Evolutionary conservation across 2,113 vertebrate species (phyloP).

Genomic region (Anolis sagrei): DNA sequence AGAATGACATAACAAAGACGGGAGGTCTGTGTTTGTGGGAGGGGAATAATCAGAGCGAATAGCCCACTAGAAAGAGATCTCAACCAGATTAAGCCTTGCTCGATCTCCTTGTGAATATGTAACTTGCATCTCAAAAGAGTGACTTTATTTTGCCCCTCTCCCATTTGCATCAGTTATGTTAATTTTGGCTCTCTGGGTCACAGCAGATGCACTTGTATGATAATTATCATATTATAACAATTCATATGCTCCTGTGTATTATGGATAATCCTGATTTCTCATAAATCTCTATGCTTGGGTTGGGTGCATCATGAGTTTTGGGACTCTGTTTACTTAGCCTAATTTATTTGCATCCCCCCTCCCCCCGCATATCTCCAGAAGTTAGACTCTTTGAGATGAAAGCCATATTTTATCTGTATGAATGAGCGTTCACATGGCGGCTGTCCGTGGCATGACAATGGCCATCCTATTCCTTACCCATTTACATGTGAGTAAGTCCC

Average conservation of each 20-base stretch:
- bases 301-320: too few species aligned
- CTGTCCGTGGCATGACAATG: not conserved
- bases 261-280: not conserved
- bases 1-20: constrained; percentile 90
- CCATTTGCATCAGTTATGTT: constrained; percentile 84
- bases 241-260: not conserved
- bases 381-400: not conserved
- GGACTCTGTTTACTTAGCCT: not conserved
- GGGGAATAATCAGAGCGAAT: constrained; percentile 66
- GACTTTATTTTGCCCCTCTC: constrained; percentile 77
- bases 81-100: constrained; percentile 72
- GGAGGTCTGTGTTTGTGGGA: constrained; percentile 46
- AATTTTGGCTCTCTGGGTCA: constrained; percentile 61
- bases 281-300: not conserved
- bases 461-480: not conserved
- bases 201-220: constrained; percentile 36
- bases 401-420: not conserved
- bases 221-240: constrained; percentile 57
- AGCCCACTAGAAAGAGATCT: constrained; percentile 76
- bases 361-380: not conserved
- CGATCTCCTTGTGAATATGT: constrained; percentile 69
- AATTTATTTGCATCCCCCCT: not conserved
- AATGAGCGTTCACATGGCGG: not conserved
- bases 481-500: not conserved
- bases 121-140: constrained; percentile 78